Evolutionary conservation across 2,797 vertebrate genomes (phyloP), one percentile per base, ranked within the genome.

Genomic region (Todus mexicanus): DNA sequence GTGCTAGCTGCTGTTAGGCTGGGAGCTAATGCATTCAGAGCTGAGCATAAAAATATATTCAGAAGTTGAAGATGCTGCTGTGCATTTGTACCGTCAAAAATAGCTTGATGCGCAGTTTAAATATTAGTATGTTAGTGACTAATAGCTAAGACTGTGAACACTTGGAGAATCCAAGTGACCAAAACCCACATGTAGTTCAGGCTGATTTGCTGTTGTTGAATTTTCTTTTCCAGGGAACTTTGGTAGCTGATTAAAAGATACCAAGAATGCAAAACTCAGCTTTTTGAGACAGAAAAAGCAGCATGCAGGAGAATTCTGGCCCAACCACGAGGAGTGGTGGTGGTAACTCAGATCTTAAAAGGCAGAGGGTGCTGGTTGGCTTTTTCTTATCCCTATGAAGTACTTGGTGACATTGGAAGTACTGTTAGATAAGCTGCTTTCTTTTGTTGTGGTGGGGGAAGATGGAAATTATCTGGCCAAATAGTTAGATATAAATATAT

Each of bases 401-500:
- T 61, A 40, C 80, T 95, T 93, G 74, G 84, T 88, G 19, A 40
- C 78, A 19, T 50, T 97, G 92, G 61, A 77, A 95, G 54, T 92
- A 72, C 84, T 92, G 4, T 83, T 96, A 89, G 86, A 66, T 83
- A 89, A 96, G 69, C 93, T 81, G 87, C 77, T 97, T 96, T 94
- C 71, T 92, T 94, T 89, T 94, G 31, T 48, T 94, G 40, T 93
- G 87, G 70, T 94, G 95, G 72, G 91, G 90, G 89, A 89, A 79
- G 90, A 65, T 87, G 95, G 91, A 89, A 73, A 87, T 91, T 77
- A 95, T 71, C 91, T 95, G 96, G 79, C 88, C 92, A 90, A 82
- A 70, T 81, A 88, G 94, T 97, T 96, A 97, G 91, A 12, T 82
- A 85, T 93, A 88, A 87, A 87, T 89, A 93, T 81, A 71, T 66